Base-by-base conservation (phyloP, 1,140 invertebrate genomes). In the Zaprionus camerounensis region DNA sequence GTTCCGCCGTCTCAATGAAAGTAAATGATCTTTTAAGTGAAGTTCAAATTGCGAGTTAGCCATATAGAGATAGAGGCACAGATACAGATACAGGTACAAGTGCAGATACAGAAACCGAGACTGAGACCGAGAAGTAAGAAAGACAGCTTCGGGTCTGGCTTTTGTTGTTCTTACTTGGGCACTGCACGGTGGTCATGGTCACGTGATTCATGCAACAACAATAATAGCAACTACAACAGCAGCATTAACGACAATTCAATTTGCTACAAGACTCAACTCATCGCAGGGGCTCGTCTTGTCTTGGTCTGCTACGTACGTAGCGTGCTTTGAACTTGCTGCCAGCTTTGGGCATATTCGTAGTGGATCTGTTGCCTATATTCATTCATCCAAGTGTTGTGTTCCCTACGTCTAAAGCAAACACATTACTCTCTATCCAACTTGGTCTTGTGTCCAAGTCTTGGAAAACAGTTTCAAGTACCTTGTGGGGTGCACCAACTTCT, bases 151-250 rank as follows among this genome's bases (percentile, higher is more conserved):
- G 28, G 58, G 61, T 77, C 78, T 90, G 56, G 62, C 67, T 69
- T 62, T 66, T 77, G 70, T 80, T 67, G 74, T 84, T 90, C 73
- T 81, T 82, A 80, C 78, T 86, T 86, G 80, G 82, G 63, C 78
- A 82, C 63, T 86, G 82, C 72, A 79, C 53, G 82, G 80, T 85
- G 82, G 90, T 91, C 85, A 91, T 91, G 90, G 90, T 91, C 90
- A 91, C 90, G 90, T 91, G 90, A 91, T 91, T 91, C 86, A 91
- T 90, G 82, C 86, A 85, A 91, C 79, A 91, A 74, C 74, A 82
- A 55, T 55, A 66, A 67, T 61, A 67, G 49, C 59, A 49, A 46
- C 41, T 41, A n/a, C 34, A 59, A 22, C 28, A 55, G 57, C 49
- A 41, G 59, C 69, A 71, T 67, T 74, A 91, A 85, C 87, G 83